Base-by-base conservation (phyloP, 2,113 vertebrate genomes). In the Oncorhynchus mykiss region DNA sequence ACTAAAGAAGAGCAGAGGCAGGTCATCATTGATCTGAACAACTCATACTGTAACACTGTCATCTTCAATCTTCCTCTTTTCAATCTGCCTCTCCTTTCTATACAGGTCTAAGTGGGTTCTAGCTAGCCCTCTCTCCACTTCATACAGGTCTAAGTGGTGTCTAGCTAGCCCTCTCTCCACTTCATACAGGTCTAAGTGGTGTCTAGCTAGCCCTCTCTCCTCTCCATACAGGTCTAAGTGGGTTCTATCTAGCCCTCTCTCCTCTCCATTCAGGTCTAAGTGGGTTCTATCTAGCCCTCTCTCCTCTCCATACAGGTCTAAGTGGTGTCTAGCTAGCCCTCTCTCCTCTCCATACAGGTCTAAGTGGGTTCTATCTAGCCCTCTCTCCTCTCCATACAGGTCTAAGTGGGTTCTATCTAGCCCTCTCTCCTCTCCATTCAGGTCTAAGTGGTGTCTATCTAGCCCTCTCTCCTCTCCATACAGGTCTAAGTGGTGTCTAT, bases 401-500 rank as follows among this genome's bases (percentile, higher is more conserved):
- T 14, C 14, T 65, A 51, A 70, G 75, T 73, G 11, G 25, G 27
- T 71, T 69, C 75, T 69, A 54, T 7, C 29, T 29, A 29, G 29
- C 29, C 29, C 29, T 29, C 29, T 29, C 9, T 64, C 62, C 22
- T 57, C 16, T 57, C 16, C 13, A 20, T 57, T 7, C 54, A 57
- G 54, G 14, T 14, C 14, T 65, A 51, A 70, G 75, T 73, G 11
- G 25, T 34, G 74, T 69, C 75, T 69, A 54, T 7, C 29, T 29
- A 29, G 29, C 29, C 29, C 29, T 29, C 29, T 29, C 9, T 64
- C 62, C 22, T 57, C 16, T 57, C 16, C 13, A 20, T 57, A 20
- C 54, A 57, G 54, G 14, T 14, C 14, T 65, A 51, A 70, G 75
- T 73, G 11, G 25, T 34, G 74, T 69, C 75, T 69, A 54, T 7